Evolutionary conservation across 2,113 vertebrate genomes (phyloP).

Genomic region (Diglossa brunneiventris): DNA sequence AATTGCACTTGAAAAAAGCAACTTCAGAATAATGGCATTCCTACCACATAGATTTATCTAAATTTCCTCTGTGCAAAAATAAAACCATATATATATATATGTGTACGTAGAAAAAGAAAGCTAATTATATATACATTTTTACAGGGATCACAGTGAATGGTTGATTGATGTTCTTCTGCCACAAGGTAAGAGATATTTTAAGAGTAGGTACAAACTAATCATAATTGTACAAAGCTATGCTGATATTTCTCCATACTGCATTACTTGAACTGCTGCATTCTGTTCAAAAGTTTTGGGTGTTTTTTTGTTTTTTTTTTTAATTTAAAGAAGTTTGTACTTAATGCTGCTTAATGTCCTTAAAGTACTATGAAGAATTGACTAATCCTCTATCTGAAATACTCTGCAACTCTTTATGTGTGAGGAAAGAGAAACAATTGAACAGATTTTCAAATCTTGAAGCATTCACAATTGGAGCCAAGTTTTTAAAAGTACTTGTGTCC

Average conservation of each 20-base stretch:
- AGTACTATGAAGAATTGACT: not conserved
- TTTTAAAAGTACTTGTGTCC: not conserved
- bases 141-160: slow-evolving; percentile 96
- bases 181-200: slow-evolving; percentile 86
- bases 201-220: slow-evolving; percentile 42
- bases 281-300: not conserved
- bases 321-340: not conserved
- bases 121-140: slow-evolving; percentile 34
- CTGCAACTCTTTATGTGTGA: not conserved
- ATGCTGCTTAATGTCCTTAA: not conserved
- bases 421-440: not conserved
- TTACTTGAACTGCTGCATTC: not conserved
- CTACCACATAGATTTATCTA: not conserved
- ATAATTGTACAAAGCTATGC: not conserved
- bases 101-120: not conserved
- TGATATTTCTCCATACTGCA: slow-evolving; percentile 21
- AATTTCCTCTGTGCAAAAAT: slow-evolving; percentile 10
- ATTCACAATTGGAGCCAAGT: not conserved
- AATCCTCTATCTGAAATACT: not conserved
- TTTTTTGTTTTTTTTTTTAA: not conserved
- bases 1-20: slow-evolving; percentile 24
- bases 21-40: not conserved
- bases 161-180: slow-evolving; percentile 96
- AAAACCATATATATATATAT: not conserved
- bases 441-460: not conserved